Base-by-base conservation (phyloP, 2,797 vertebrate genomes). In the Danio jaintianensis region DNA sequence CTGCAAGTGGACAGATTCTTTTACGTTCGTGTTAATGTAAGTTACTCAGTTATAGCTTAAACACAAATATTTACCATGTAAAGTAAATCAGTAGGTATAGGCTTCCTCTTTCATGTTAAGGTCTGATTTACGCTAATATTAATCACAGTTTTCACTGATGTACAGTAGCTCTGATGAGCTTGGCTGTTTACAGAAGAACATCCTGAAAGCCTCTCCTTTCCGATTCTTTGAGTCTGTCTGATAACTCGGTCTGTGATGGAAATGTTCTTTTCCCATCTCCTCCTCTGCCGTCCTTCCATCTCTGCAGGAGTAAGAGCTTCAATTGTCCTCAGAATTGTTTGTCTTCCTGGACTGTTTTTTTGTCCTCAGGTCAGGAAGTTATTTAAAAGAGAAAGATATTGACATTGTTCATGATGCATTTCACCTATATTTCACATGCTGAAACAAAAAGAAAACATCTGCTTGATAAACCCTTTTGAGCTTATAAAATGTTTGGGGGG, bases 131-230 rank as follows among this genome's bases (percentile, higher is more conserved):
- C 10, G 1, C 3, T 36, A n/a, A n/a, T 71, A 43, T 62, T 52
- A 36, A 55, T 71, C 5, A 12, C 48, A 45, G 10, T 47, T 70
- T 62, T 53, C 67, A 71, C n/a, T 71, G 11, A 70, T 78, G 36
- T 20, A 38, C 6, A 76, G 48, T 36, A 6, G 76, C 3, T 13
- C 40, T 3, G 5, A 29, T 29, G 58, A 67, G 52, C 68, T 56
- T 67, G 47, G 43, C 20, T 38, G n/a, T 74, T 16, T 63, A 82
- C 92, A 79, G 89, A 83, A 89, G 90, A 87, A 89, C 89, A 86
- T 86, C 89, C 79, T 79, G 59, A 56, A 58, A 45, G 79, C 89
- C 75, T 59, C 75, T 58, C 68, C 68, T 70, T 66, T 66, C 75
- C 70, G 62, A 61, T 45, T 9, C 64, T 59, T 69, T 76, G 53